A percentile compares a stretch with the other conserved stretches of the same genome.
Conservation (phyloP, 2,888 invertebrate genomes). For the Synergus umbraculus region DNA sequence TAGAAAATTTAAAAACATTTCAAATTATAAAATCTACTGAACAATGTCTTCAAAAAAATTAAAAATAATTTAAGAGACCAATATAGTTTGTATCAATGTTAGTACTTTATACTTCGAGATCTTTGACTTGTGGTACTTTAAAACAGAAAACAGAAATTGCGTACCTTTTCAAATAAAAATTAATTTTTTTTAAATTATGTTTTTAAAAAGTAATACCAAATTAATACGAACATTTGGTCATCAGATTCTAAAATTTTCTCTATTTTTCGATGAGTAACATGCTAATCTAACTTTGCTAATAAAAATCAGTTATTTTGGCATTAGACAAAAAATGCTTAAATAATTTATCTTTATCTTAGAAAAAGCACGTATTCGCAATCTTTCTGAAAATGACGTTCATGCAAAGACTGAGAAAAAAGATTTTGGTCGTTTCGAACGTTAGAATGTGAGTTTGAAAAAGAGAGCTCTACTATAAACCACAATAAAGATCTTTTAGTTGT, state of each 20-base stretch:
- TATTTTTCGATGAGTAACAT: background rate
- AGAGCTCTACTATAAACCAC: conserved; percentile 22
- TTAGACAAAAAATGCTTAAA: background rate
- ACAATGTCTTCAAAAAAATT: conserved; percentile 18
- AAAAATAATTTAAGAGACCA: conserved; percentile 19
- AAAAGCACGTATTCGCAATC: background rate
- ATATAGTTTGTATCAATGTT: conserved; percentile 40
- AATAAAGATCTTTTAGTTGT: conserved; percentile 40
- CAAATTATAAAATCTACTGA: conserved; percentile 32
- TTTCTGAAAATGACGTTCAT: background rate
- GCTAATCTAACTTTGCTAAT: background rate
- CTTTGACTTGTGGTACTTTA: conserved; percentile 36
- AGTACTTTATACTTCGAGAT: conserved; percentile 40
- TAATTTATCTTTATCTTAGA: background rate
- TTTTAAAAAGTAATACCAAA: background rate
- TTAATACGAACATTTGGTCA: background rate
- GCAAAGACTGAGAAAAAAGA: conserved; percentile 15
- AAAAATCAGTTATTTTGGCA: background rate
- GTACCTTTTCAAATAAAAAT: background rate
- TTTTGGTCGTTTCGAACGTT: background rate
- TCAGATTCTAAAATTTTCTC: background rate
- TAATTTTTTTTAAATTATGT: background rate
- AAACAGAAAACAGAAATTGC: background rate
- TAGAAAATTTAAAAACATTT: background rate
- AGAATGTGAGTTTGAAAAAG: conserved; percentile 18